Conservation (phyloP, 2,113 vertebrate genomes). For the Tragelaphus buxtoni region DNA sequence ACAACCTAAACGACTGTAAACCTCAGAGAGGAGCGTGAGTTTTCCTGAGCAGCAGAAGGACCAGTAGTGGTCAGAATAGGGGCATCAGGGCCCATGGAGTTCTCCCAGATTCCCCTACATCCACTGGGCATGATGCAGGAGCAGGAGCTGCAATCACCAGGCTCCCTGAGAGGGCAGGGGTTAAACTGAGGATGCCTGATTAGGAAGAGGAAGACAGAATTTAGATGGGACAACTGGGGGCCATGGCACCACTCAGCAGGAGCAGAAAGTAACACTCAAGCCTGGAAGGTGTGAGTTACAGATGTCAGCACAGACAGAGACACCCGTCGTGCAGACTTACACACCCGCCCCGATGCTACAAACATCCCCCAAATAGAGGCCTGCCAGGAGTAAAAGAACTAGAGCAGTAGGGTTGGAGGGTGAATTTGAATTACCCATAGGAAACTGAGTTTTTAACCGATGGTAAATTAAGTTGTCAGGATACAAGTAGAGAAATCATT, state of each 20-base stretch:
- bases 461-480: not conserved
- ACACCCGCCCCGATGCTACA: not conserved
- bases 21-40: not conserved
- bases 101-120: not conserved
- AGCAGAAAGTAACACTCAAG: not conserved
- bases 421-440: not conserved
- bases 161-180: fast-evolving
- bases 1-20: not conserved
- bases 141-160: not conserved
- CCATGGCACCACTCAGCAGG: not conserved
- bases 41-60: not conserved
- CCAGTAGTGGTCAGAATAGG: not conserved
- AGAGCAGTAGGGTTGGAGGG: not conserved
- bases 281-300: too few species aligned
- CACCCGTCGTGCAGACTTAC: not conserved
- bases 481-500: not conserved
- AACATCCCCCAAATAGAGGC: not conserved
- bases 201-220: not conserved
- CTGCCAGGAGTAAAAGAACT: not conserved
- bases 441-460: not conserved
- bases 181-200: not conserved
- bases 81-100: not conserved
- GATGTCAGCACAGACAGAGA: not conserved
- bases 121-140: not conserved
- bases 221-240: too few species aligned